Evolutionary conservation across 2,113 vertebrate genomes (phyloP).

Genomic region (Gavia stellata): DNA sequence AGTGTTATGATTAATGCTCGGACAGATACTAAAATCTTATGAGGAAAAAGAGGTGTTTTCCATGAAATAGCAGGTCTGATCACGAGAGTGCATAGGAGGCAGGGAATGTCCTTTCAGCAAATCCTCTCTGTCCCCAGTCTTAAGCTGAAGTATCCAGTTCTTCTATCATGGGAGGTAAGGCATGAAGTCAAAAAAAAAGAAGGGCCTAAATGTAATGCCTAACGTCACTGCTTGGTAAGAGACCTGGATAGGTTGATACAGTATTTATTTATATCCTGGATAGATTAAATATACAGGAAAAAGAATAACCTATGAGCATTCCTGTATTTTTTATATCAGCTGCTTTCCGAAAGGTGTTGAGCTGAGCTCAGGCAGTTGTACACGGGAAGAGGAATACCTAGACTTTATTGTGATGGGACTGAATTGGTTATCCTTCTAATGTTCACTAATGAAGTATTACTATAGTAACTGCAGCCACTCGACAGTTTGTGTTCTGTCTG

Average conservation of each 20-base stretch:
- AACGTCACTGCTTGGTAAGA: not conserved
- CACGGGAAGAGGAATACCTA: not conserved
- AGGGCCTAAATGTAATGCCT: not conserved
- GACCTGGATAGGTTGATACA: not conserved
- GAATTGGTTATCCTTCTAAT: slow-evolving; percentile 13
- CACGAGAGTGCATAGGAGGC: not conserved
- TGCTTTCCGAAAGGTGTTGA: not conserved
- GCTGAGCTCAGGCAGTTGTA: not conserved
- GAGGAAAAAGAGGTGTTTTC: not conserved
- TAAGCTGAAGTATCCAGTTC: not conserved
- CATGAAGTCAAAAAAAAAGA: not conserved
- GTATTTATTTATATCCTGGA: not conserved
- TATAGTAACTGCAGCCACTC: not conserved
- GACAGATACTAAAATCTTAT: not conserved
- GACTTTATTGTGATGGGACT: not conserved
- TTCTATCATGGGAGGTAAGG: not conserved
- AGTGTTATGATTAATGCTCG: not conserved
- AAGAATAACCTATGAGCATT: not conserved
- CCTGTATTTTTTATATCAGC: not conserved
- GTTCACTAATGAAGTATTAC: not conserved
- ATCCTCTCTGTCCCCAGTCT: not conserved
- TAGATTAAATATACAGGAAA: not conserved
- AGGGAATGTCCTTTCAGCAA: not conserved
- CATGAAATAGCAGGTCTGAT: not conserved
- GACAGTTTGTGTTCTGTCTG: not conserved